Base-by-base conservation (phyloP, 2,113 vertebrate genomes). In the Tor tambroides region DNA sequence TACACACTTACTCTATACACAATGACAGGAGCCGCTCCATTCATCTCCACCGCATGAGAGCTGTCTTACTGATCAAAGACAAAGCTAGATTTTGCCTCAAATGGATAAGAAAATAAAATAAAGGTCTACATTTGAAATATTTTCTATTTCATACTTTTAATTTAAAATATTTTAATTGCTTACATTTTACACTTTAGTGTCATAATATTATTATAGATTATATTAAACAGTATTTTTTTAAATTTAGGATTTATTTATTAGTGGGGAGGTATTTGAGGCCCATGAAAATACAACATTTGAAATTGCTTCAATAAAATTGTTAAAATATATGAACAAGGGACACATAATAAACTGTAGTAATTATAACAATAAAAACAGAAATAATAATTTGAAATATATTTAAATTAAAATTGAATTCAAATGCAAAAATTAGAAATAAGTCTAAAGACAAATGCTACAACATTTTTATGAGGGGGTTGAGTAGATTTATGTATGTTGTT, bases 11-110 rank as follows among this genome's bases (percentile, higher is more conserved):
- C 46, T 30, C 88, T 90, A 89, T 85, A 90, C 90, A 95, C 91
- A 94, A 93, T 93, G 88, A 87, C 84, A 86, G 79, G 41, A 86
- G 83, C 84, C 59, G 69, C 90, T 91, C 91, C 88, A 92, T 92
- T 92, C 92, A 91, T 88, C 88, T 87, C 89, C 89, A 91, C 87
- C 89, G 91, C 85, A 93, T 87, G 90, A 92, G 87, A 61, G 76
- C 75, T 63, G 90, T 56, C 69, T 80, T 41, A 35, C 35, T 85
- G 38, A 49, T 80, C 54, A 86, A 84, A 84, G 75, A 28, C 41
- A 30, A 23, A 26, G 38, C n/a, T 28, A n/a, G 61, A 67, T 67
- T 46, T 19, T n/a, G 41, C n/a, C 3, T 46, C 61, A 82, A 38
- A 19, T 46, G 4, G 8, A 46, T 28, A 19, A 46, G 41, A 46